These are phyloP conservation scores for Parnassius smintheus DNA, from an alignment of 2,888 invertebrate species.

Conservation along the genomic window DNA sequence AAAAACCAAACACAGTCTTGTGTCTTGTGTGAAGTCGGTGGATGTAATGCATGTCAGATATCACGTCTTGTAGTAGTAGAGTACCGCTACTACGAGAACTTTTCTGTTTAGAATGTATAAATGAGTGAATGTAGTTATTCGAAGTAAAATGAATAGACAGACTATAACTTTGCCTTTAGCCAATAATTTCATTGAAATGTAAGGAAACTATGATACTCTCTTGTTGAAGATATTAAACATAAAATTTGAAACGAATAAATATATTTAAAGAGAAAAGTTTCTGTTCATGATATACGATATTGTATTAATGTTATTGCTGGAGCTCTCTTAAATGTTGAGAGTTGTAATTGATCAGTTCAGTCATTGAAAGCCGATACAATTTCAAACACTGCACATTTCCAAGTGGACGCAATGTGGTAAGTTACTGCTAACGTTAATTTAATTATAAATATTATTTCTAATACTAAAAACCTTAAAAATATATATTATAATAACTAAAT, in stretches of 20 bases:
- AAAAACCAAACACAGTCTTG: too few species aligned
- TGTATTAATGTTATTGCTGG: constrained; percentile 22
- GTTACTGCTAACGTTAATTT: constrained; percentile 21
- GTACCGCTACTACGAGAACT: too few species aligned
- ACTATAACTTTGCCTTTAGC: not conserved
- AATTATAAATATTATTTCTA: too few species aligned
- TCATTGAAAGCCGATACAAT: constrained; percentile 71
- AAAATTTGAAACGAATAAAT: not conserved
- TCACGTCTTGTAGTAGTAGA: too few species aligned
- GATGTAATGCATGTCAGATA: too few species aligned
- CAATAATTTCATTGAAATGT: not conserved
- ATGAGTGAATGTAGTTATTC: not conserved
- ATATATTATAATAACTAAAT: too few species aligned
- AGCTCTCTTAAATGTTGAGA: constrained; percentile 21
- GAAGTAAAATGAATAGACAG: not conserved
- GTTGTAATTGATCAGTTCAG: constrained; percentile 72
- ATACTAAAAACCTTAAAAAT: too few species aligned
- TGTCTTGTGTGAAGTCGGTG: too few species aligned
- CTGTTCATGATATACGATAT: constrained; percentile 21
- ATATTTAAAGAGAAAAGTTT: constrained; percentile 7
- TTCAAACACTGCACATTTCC: constrained; percentile 57
- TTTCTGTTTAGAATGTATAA: not conserved
- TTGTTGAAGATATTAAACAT: not conserved
- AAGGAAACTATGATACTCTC: not conserved
- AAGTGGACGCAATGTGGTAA: constrained; percentile 41